Base-by-base conservation (phyloP, 1,140 invertebrate species). In the Bombus picipes region DNA sequence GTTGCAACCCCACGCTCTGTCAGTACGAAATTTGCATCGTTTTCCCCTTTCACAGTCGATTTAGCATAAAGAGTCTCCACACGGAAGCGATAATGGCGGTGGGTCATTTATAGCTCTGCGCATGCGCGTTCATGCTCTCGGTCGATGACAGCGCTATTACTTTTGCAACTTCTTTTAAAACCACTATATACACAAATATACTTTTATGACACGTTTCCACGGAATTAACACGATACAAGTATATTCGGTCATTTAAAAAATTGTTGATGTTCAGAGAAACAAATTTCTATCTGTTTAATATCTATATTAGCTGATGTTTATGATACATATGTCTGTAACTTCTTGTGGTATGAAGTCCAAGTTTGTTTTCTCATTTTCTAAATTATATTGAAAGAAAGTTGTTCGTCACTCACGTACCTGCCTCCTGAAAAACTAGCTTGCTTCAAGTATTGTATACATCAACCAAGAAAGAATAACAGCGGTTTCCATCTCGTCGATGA, bases 61-160 rank as follows among this genome's bases (percentile, higher is more conserved):
- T 66, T 34, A 34, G 34, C 65, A 6, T 53, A 53, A 83, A 89
- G 88, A 89, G 18, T 39, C 74, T 89, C 88, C 88, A 89, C 88
- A 89, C 88, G 88, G 88, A 89, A 89, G 82, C 59, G 59, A 85
- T 39, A 65, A 85, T 81, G 79, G 43, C 71, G 71, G 4, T 68
- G 71, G 43, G 25, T 59, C 43, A 37, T n/a, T 78, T 68, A 25
- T 81, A 68, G 37, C 53, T 15, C 1, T 59, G 70, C 79, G 84
- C 84, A 73, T 43, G 79, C 57, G 83, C 59, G 10, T 15, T 68
- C 0, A 12, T 18, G 15, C 9, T 1, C 5, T 43, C 28, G 34
- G 28, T 47, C 71, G 59, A 81, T 75, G 57, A 41, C 78, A 74
- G 70, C 83, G 39, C 76, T 34, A 22, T 25, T 47, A 43, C 15